Evolutionary conservation across 2,888 invertebrate species (phyloP).

Genomic region (Callyntrura guangdongensis): DNA sequence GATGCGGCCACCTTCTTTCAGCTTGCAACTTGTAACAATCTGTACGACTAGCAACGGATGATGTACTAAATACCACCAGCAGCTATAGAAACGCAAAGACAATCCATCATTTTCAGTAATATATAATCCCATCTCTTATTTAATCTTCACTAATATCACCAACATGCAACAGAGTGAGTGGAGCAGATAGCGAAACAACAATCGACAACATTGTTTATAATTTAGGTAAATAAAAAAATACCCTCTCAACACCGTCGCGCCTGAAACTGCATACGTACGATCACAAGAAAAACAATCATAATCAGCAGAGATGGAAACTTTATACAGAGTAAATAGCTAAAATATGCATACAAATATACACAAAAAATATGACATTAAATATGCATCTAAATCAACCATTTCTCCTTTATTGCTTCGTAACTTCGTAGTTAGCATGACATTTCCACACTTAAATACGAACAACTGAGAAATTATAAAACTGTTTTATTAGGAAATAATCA

Average conservation of each 20-base stretch:
- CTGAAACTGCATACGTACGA: background rate
- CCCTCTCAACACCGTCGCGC: background rate
- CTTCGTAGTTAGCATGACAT: no score
- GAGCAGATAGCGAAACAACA: background rate
- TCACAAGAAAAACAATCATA: background rate
- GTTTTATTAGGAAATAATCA: no score
- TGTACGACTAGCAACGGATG: background rate
- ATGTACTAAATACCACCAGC: background rate
- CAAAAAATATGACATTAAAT: no score
- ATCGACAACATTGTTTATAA: slow-evolving; percentile 13
- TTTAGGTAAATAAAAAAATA: background rate
- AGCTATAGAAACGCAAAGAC: background rate
- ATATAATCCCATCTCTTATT: slow-evolving; percentile 1
- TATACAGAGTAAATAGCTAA: background rate
- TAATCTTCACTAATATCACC: slow-evolving; percentile 14
- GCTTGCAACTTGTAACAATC: slow-evolving; percentile 12
- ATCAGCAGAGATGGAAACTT: no score
- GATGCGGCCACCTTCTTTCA: slow-evolving; percentile 14
- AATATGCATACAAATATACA: background rate
- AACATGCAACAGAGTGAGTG: background rate
- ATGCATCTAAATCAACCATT: no score
- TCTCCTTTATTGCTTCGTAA: no score
- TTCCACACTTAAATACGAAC: no score
- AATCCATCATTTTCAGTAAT: slow-evolving; percentile 19
- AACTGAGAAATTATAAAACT: no score